Evolutionary conservation across 2,888 invertebrate species (phyloP), one percentile per base, ranked within the genome.

Genomic region (Dioctria rufipes): DNA sequence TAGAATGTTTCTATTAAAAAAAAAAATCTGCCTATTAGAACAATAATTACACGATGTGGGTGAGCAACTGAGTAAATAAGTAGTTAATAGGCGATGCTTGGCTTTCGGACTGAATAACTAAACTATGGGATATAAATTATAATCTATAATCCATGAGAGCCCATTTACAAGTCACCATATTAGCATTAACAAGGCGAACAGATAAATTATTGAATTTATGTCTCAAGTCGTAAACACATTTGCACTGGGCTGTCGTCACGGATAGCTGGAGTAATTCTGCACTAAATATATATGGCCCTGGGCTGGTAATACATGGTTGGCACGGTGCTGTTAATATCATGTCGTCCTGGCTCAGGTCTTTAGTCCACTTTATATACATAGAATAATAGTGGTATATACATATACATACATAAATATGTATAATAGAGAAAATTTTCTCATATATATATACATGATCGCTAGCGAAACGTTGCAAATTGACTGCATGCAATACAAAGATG

Each of bases 151-250:
- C 82, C 80, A 79, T 78, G 73, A 67, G 58, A 80, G 78, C 82
- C 80, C 80, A 82, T 82, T 82, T 82, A 82, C 80, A 82, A 82
- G 82, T 82, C 82, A 80, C 78, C 82, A 80, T 80, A 82, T 82
- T 82, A 82, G 82, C 80, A 82, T 82, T 82, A 82, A 82, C 82
- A 82, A 82, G 80, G 79, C 39, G 75, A 67, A 75, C 73, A 80
- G 80, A 82, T 82, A 80, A 80, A 82, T 82, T 82, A 82, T 82
- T 80, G 78, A 82, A 82, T 82, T 82, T 80, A 80, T 82, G 80
- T 80, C 79, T 71, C 66, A 63, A 80, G 82, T 80, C 80, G 79
- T 82, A 82, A 82, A 82, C 82, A 82, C 80, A 82, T 80, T 80
- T 82, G 77, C 80, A 80, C 78, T 80, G 25, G 61, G 75, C 63